Percentiles rank a stretch among this genome's conserved stretches.
These are phyloP conservation scores for Vombatus ursinus DNA, from an alignment of 2,113 vertebrate species.

Conservation along the genomic window DNA sequence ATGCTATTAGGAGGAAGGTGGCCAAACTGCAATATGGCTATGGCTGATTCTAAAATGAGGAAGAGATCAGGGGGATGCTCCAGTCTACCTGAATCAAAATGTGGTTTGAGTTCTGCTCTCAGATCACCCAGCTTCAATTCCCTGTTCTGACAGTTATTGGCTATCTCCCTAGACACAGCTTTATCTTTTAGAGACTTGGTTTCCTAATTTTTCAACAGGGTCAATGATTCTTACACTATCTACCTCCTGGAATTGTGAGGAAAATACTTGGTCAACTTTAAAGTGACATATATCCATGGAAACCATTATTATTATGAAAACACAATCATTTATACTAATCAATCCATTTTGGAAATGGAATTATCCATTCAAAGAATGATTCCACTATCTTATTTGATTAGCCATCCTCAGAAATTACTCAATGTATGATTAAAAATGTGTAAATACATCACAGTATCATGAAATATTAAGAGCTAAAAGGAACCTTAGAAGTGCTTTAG, in stretches of 20 bases:
- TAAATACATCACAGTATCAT: neutral
- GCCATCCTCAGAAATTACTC: neutral
- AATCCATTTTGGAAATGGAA: neutral
- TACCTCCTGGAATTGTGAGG: neutral
- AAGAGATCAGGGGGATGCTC: constrained; percentile 16
- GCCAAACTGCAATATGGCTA: constrained; percentile 21
- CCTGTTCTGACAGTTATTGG: neutral
- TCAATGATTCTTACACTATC: neutral
- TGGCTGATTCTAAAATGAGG: constrained; percentile 17
- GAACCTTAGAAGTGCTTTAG: neutral
- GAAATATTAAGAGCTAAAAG: neutral
- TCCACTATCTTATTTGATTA: neutral
- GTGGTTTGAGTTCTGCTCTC: neutral
- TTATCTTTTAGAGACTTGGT: neutral
- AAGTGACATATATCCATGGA: neutral
- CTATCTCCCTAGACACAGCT: neutral
- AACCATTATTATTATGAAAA: neutral
- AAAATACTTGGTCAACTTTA: neutral
- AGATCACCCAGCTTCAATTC: neutral
- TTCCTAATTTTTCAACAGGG: neutral
- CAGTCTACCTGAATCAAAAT: constrained; percentile 32
- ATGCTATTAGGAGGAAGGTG: neutral
- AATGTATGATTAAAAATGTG: neutral
- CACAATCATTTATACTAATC: neutral
- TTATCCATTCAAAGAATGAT: neutral